Evolutionary conservation across 1,140 invertebrate species (phyloP).

Genomic region (Maniola jurtina): DNA sequence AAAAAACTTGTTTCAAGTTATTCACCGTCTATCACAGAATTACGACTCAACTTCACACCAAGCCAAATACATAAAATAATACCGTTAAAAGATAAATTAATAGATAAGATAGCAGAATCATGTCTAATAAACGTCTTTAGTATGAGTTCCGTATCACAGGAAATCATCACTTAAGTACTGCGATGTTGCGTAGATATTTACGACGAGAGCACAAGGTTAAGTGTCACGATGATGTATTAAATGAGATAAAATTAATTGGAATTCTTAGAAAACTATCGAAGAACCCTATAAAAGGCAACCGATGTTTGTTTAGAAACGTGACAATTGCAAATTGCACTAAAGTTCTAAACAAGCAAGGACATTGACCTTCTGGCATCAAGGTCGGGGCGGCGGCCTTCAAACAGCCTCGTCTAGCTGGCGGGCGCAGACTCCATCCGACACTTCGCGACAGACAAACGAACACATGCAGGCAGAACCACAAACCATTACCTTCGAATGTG

Average conservation of each 20-base stretch:
- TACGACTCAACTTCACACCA: no score
- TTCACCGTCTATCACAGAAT: no score
- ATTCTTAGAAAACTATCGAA: not conserved
- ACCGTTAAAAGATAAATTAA: not conserved
- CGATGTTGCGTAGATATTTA: conserved; percentile 1
- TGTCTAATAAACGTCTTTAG: not conserved
- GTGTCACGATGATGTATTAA: conserved; percentile 7
- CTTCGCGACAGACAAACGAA: conserved; percentile 51
- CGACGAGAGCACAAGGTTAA: conserved; percentile 4
- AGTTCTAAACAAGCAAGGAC: conserved; percentile 65
- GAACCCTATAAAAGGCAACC: not conserved
- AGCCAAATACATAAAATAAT: not conserved
- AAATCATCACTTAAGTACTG: not conserved
- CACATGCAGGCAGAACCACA: conserved; percentile 36
- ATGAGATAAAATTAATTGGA: conserved; percentile 6
- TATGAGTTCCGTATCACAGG: not conserved
- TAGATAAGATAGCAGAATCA: not conserved
- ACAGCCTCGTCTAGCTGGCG: conserved; percentile 69
- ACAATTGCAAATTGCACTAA: conserved; percentile 47
- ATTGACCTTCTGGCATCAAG: conserved; percentile 71
- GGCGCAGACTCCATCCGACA: conserved; percentile 48
- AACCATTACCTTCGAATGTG: conserved; percentile 66
- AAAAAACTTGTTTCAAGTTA: no score
- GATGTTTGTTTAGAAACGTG: conserved; percentile 13
- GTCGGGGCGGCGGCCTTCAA: conserved; percentile 74